These are phyloP conservation scores for Teinopalpus imperialis DNA, from an alignment of 2,888 invertebrate species.

Conservation along the genomic window DNA sequence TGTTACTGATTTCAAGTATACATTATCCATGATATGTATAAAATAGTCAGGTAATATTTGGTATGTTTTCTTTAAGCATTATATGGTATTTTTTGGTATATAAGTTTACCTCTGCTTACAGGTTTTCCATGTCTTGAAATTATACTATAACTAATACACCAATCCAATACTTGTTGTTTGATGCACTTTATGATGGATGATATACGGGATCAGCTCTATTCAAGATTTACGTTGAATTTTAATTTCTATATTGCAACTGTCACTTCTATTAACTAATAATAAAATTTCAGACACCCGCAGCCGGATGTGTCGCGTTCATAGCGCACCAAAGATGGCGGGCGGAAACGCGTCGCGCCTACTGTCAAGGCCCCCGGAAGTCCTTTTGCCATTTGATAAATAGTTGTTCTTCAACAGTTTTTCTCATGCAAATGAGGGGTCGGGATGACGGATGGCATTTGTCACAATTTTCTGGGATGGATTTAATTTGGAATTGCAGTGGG, in stretches of 20 bases:
- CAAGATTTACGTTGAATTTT: too few species aligned
- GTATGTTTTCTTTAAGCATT: too few species aligned
- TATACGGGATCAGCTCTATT: too few species aligned
- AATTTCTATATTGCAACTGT: not conserved
- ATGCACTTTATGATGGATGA: too few species aligned
- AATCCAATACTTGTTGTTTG: too few species aligned
- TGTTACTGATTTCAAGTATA: too few species aligned
- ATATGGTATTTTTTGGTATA: too few species aligned
- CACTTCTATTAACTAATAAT: conserved; percentile 20
- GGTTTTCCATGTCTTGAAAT: too few species aligned
- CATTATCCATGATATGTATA: too few species aligned
- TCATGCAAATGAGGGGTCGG: conserved; percentile 79
- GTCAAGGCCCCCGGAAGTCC: conserved; percentile 77
- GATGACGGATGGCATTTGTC: conserved; percentile 79
- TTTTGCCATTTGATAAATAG: conserved; percentile 80
- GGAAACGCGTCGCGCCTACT: conserved; percentile 77
- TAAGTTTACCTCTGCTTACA: too few species aligned
- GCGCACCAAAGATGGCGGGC: conserved; percentile 64
- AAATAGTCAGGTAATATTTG: too few species aligned
- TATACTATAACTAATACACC: too few species aligned
- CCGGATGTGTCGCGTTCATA: conserved; percentile 46
- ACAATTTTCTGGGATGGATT: conserved; percentile 78
- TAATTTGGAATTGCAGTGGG: conserved; percentile 70
- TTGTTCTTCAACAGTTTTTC: conserved; percentile 81
- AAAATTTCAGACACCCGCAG: conserved; percentile 31